Evolutionary conservation across 1,140 invertebrate genomes (phyloP), one percentile per base, ranked within the genome.

Genomic region (Akabosia matsudoensis): DNA sequence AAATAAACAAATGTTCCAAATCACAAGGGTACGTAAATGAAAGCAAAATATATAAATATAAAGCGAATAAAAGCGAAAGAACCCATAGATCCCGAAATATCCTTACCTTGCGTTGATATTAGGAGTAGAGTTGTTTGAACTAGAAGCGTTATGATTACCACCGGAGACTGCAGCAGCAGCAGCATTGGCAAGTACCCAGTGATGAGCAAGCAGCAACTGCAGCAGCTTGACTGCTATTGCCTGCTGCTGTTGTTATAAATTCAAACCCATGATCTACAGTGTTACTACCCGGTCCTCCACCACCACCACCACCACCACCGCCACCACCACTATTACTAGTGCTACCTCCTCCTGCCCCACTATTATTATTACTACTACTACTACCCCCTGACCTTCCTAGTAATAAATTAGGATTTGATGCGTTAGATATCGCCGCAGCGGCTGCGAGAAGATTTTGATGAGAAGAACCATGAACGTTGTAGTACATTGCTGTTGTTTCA

Each of bases 141-240:
- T n/a, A 22, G 54, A 67, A 67, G 61, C 61, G 61, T 67, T 67
- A 67, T 31, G 28, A 31, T 28, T 30, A 67, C 61, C 61, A 67
- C 26, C 24, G 24, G 61, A 10, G 30, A 22, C 24, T 13, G 54
- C 54, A 61, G 7, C n/a, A 31, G 24, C 28, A 67, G 61, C 61
- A 2, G 61, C 61, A 30, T 67, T 67, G 30, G 70, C 70, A 24
- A 72, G 70, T 7, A 72, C 70, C 70, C 70, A 72, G 37, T 72
- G 70, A 72, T 72, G 70, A 26, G 70, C 70, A 22, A n/a, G 70
- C 70, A 34, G 70, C 70, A 26, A 72, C 37, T 14, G 70, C 70
- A n/a, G 61, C 70, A 22, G 70, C 33, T 22, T 72, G 70, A 24
- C 54, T 61, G 33, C 67, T 70, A 34, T 30, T 70, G 4, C 24